Evolutionary conservation across 2,888 invertebrate species (phyloP), one percentile per base, ranked within the genome.

Genomic region (Macrophya annulata): DNA sequence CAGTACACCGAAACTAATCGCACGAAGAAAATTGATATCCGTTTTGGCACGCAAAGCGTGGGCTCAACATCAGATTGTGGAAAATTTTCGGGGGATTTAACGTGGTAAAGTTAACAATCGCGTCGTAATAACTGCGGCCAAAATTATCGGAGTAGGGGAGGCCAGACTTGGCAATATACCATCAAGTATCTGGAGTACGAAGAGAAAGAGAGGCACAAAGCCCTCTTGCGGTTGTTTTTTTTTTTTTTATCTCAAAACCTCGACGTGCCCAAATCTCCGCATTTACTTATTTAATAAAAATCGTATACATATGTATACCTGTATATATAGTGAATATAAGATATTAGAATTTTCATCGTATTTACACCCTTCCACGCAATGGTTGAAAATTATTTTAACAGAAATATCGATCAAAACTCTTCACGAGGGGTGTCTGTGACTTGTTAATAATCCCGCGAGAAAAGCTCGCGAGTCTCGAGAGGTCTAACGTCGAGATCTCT

Each of bases 401-500:
- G 43, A 48, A 62, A 40, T 83, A 83, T 83, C 83, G 83, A 83
- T 71, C 48, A 68, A 2, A 55, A n/a, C 68, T 37, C 37, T 37
- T 37, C 37, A 68, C 45, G 45, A n/a, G 10, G 48, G n/a, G 71
- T 37, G 68, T 68, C 68, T 71, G 17, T 31, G 48, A 65, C 68
- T 45, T 45, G 83, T 83, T 83, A 71, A 83, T 83, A 83, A 83
- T 83, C 71, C 83, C 45, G 71, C 31, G 65, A 68, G 68, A 21
- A 65, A 83, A 83, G 83, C 83, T 83, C 83, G 72, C 72, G 65
- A 83, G 83, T 83, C 83, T 83, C 83, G 83, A 83, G 83, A 51
- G 83, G 83, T 83, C 83, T 83, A 83, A 83, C 65, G 83, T 83
- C 68, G 83, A 83, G 83, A 83, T 83, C 83, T 68, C 83, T 83